Conservation (phyloP, 2,113 vertebrate species). For the Urocolius indicus region DNA sequence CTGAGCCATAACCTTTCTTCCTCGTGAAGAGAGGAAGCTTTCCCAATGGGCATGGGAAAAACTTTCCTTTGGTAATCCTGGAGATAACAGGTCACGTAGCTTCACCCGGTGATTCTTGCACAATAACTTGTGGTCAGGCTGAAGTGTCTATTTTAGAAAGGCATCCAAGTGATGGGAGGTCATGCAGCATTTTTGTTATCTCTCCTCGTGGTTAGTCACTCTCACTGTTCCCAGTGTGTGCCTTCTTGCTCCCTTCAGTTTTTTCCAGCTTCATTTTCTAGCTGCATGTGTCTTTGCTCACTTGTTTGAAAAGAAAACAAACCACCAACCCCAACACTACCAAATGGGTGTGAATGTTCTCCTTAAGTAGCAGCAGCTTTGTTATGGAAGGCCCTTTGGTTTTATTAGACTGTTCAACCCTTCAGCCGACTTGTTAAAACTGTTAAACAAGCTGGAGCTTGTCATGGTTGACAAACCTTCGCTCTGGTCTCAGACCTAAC, state of each 20-base stretch:
- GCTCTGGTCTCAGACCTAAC: conserved; percentile 67
- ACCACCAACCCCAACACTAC: background rate
- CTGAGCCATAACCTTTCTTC: background rate
- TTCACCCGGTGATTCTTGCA: conserved; percentile 46
- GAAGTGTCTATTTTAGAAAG: conserved; percentile 69
- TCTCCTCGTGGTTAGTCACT: conserved; percentile 18
- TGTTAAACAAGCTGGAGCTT: conserved; percentile 60
- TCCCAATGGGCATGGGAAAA: conserved; percentile 17
- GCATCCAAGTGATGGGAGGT: conserved; percentile 49
- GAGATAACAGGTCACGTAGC: conserved; percentile 55
- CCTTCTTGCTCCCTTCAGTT: background rate
- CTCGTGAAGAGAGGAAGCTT: background rate
- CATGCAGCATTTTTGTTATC: conserved; percentile 55
- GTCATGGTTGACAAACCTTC: conserved; percentile 69
- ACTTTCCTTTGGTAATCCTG: conserved; percentile 35
- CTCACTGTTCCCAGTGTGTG: background rate
- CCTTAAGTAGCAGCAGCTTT: conserved; percentile 42
- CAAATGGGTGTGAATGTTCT: conserved; percentile 49
- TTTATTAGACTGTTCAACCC: conserved; percentile 67
- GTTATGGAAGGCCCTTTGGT: conserved; percentile 54
- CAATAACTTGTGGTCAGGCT: conserved; percentile 50
- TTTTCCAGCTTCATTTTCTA: background rate
- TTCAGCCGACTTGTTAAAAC: conserved; percentile 4
- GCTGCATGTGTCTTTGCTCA: background rate
- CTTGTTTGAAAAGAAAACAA: background rate